Evolutionary conservation across 2,113 vertebrate species (phyloP).

Genomic region (Chunga burmeisteri): DNA sequence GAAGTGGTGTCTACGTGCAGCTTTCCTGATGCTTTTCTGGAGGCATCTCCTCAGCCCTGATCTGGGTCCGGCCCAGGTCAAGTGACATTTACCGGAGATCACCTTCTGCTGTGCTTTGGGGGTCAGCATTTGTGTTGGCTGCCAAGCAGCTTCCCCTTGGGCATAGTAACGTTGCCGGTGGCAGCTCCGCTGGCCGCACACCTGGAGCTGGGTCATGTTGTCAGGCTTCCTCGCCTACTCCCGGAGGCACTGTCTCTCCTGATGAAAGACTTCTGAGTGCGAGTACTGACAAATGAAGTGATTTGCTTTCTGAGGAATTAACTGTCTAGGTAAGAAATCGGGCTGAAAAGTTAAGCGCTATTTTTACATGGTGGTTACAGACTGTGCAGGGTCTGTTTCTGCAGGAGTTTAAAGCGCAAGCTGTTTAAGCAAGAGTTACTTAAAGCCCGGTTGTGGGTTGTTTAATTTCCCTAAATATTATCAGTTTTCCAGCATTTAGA

Average conservation of each 20-base stretch:
- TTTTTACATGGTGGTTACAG: neutral
- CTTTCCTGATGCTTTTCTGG: neutral
- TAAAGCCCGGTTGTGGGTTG: neutral
- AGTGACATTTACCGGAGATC: neutral
- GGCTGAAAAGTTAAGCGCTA: neutral
- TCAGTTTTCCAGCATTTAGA: neutral
- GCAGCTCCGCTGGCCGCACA: neutral
- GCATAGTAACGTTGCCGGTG: rapidly evolving
- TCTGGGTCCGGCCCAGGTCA: rapidly evolving
- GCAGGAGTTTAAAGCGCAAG: neutral
- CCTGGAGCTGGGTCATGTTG: neutral
- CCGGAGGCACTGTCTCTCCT: neutral
- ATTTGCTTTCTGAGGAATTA: neutral
- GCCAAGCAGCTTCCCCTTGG: neutral
- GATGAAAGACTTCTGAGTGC: neutral
- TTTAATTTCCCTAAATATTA: neutral
- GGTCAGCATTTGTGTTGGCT: neutral
- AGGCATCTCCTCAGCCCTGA: neutral
- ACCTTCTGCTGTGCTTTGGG: neutral
- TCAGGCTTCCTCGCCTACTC: neutral
- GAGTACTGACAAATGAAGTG: neutral
- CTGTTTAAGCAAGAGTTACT: neutral
- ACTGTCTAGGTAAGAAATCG: neutral
- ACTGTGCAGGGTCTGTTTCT: neutral
- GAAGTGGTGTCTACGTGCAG: neutral